Conservation (phyloP, 1,140 invertebrate species). For the Drosophila gunungcola region DNA sequence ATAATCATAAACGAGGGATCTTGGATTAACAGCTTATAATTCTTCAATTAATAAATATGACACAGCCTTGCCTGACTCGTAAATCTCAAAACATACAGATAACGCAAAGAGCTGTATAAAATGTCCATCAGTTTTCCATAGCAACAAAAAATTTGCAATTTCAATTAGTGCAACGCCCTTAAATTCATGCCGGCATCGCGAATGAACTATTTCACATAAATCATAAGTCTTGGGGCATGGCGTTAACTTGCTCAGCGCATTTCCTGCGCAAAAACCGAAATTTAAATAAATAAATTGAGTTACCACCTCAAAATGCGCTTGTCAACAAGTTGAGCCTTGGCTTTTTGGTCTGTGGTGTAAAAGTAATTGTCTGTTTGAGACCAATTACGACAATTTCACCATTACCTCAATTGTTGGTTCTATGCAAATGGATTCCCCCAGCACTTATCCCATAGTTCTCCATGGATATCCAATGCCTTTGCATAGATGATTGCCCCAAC, state of each 20-base stretch:
- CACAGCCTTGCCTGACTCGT: constrained; percentile 55
- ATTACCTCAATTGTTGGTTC: constrained; percentile 72
- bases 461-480: constrained; percentile 8
- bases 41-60: constrained; percentile 76
- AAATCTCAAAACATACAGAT: constrained; percentile 50
- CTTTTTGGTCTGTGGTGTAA: constrained; percentile 27
- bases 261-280: constrained; percentile 59
- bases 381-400: constrained; percentile 67
- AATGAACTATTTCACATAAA: constrained; percentile 77
- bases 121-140: constrained; percentile 67
- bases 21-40: constrained; percentile 59
- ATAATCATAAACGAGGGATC: constrained; percentile 47
- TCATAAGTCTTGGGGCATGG: constrained; percentile 52
- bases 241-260: constrained; percentile 53
- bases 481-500: constrained; percentile 53
- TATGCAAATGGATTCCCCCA: constrained; percentile 65
- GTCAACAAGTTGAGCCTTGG: constrained; percentile 71
- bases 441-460: constrained; percentile 43
- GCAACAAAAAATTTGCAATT: constrained; percentile 72
- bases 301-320: constrained; percentile 70
- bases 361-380: constrained; percentile 45
- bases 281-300: constrained; percentile 84
- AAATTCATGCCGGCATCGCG: constrained; percentile 15
- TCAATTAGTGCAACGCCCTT: constrained; percentile 80
- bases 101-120: constrained; percentile 60